These are phyloP conservation scores for Trichomalopsis sarcophagae DNA, from an alignment of 1,140 invertebrate species.

Conservation along the genomic window DNA sequence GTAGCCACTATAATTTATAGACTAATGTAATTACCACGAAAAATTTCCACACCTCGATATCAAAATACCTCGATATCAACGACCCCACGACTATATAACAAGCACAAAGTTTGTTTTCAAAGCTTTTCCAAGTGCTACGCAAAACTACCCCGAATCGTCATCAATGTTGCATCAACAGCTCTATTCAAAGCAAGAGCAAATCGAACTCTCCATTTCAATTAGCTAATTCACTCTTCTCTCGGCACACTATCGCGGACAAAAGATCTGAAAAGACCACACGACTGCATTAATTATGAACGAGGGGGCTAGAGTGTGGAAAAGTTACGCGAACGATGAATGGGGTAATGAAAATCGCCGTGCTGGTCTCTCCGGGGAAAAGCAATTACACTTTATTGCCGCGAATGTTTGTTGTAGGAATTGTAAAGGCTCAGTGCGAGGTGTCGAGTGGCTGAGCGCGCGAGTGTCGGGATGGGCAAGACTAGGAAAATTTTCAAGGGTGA, in stretches of 20 bases:
- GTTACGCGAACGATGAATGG: background rate
- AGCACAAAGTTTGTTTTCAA: too few species aligned
- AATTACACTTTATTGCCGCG: background rate
- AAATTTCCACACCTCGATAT: too few species aligned
- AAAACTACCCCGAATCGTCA: too few species aligned
- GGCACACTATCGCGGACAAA: background rate
- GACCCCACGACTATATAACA: too few species aligned
- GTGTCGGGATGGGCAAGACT: background rate
- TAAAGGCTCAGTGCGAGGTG: background rate
- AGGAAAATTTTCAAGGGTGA: background rate
- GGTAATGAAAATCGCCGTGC: background rate
- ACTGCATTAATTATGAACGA: background rate
- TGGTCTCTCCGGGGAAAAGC: background rate
- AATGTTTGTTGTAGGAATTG: background rate
- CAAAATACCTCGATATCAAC: too few species aligned
- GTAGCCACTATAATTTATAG: too few species aligned
- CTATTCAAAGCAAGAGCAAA: too few species aligned
- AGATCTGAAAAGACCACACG: background rate
- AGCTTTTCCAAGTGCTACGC: too few species aligned
- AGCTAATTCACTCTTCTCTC: too few species aligned
- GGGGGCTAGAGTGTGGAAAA: background rate
- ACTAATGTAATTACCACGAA: too few species aligned
- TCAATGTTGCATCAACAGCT: too few species aligned
- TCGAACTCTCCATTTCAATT: too few species aligned
- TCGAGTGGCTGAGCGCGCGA: background rate